Conservation (phyloP, 2,888 invertebrate genomes). For the Netelia inedita region DNA sequence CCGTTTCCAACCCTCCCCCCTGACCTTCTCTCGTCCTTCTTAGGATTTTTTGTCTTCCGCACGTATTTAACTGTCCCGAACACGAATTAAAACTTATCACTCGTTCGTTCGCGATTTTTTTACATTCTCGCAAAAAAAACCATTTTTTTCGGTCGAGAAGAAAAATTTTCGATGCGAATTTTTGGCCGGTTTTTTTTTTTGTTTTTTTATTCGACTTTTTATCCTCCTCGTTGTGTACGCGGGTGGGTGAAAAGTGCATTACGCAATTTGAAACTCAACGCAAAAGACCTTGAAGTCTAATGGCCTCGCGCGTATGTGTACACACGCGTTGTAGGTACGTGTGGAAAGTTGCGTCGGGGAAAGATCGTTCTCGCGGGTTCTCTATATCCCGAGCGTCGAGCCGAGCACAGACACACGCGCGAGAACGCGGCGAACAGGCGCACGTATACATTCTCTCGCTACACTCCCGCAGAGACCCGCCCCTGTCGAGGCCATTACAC, state of each 20-base stretch:
- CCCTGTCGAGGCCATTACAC: constrained; percentile 83
- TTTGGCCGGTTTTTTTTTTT: neutral
- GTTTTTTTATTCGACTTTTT: neutral
- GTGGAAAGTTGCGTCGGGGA: constrained; percentile 50
- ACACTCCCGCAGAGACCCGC: constrained; percentile 59
- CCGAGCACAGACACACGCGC: constrained; percentile 16
- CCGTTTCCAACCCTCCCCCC: neutral
- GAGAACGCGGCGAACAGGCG: neutral
- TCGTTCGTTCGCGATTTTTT: no score
- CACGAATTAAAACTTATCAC: no score
- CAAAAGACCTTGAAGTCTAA: constrained; percentile 78
- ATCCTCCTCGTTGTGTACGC: neutral
- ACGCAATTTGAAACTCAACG: constrained; percentile 74
- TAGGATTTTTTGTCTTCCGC: no score
- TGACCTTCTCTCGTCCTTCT: neutral
- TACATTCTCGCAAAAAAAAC: no score
- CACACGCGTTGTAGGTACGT: neutral
- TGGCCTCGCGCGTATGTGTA: constrained; percentile 72
- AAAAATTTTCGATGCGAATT: neutral
- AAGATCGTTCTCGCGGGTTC: constrained; percentile 24
- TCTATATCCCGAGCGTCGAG: constrained; percentile 43
- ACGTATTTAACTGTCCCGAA: no score
- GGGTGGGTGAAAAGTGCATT: constrained; percentile 21
- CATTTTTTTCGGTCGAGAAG: no score
- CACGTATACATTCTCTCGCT: constrained; percentile 9